Evolutionary conservation across 1,140 invertebrate genomes (phyloP), one percentile per base, ranked within the genome.

Genomic region (Zaprionus davidi): DNA sequence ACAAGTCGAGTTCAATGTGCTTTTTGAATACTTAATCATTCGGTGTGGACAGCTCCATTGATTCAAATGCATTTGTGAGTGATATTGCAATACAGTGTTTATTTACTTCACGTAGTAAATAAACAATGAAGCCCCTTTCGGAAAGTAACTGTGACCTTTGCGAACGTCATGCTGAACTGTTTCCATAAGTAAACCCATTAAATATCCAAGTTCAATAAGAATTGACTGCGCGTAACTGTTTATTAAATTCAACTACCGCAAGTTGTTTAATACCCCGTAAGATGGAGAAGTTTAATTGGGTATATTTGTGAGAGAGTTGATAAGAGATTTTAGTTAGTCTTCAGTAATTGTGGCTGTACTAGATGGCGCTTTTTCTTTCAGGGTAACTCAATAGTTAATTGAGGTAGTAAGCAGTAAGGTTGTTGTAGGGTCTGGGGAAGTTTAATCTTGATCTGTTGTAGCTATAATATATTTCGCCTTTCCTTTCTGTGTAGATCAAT

Each of bases 1-100:
- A 28, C 13, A 66, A 56, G 15, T 26, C 46, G 24, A 46, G 41
- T 46, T 46, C 41, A 46, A 46, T 46, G 41, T 17, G 41, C 41
- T 46, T 11, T 9, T 11, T 20, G n/a, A 46, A 17, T 41, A 55
- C 22, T 65, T 9, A 38, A 55, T 55, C 62, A 53, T 22, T 49
- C 38, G 17, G n/a, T n/a, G 51, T 51, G 13, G 20, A 20, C 17
- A 64, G 20, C 2, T 9, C 17, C 41, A 46, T 46, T 46, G 41
- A 46, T 46, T 46, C 24, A n/a, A 49, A 34, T 53, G n/a, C 46
- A 53, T 31, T 65, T 17, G 31, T 31, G 15, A 44, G 28, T n/a
- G 6, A 34, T 5, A 49, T 51, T 20, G n/a, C 24, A 49, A 9
- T 51, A 15, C 4, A 15, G 51, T 46, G 17, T 28, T 9, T 34